These are phyloP conservation scores for Chaetodon trifascialis DNA, from an alignment of 2,113 vertebrate genomes.

Conservation along the genomic window DNA sequence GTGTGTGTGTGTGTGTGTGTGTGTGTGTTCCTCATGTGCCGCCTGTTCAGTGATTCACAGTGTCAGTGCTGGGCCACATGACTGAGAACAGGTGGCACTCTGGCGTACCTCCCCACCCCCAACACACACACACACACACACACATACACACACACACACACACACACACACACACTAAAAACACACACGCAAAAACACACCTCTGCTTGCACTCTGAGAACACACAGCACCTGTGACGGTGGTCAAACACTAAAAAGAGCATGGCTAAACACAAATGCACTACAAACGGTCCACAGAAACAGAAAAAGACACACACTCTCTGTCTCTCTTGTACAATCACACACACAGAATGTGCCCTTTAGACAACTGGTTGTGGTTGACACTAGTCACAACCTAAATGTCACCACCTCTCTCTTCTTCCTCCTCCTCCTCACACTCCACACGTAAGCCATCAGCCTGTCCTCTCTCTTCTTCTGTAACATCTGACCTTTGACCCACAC, in stretches of 20 bases:
- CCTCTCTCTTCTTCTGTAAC: neutral
- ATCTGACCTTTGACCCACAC: conserved; percentile 15
- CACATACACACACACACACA: too few relatives aligned
- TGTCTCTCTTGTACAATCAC: neutral
- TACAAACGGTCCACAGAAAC: conserved; percentile 10
- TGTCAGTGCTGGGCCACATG: conserved; percentile 63
- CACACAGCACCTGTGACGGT: conserved; percentile 43
- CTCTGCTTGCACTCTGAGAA: conserved; percentile 29
- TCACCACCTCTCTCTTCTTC: conserved; percentile 2
- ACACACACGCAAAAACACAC: conserved; percentile 16
- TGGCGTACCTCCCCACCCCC: conserved; percentile 44
- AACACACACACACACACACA: conserved; percentile 16
- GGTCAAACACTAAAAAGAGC: conserved; percentile 27
- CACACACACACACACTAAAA: neutral
- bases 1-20: conserved; percentile 52
- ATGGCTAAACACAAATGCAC: conserved; percentile 2
- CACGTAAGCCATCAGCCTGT: conserved; percentile 5
- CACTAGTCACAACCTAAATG: conserved; percentile 15
- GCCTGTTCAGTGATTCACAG: conserved; percentile 72
- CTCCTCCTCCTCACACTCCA: conserved; percentile 21
- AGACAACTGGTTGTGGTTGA: conserved; percentile 13
- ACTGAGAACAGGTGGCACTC: conserved; percentile 78
- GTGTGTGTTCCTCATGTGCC: conserved; percentile 58
- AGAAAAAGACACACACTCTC: neutral
- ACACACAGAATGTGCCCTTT: neutral